phyloP scores from a whole-genome alignment of 2,888 invertebrate species.

The Encarsia formosa region DNA sequence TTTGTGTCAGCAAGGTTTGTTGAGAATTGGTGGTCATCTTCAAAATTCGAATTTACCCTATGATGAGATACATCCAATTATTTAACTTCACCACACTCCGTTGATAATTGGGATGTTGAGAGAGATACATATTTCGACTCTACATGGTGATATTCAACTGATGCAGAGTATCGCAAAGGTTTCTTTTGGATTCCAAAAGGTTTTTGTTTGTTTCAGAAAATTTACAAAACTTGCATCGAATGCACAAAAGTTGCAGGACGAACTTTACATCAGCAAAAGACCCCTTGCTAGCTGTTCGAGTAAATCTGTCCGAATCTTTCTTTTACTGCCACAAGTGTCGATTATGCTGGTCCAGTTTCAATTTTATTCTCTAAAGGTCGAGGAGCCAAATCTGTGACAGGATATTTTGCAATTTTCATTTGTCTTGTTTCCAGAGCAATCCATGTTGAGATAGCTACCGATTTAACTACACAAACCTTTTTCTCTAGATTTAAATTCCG shows the following conservation, averaged over 20 bases:
- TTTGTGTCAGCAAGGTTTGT: background rate
- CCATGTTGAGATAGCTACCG: constrained; percentile 28
- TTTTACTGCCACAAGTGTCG: constrained; percentile 27
- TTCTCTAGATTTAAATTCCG: constrained; percentile 31
- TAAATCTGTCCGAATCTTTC: constrained; percentile 23
- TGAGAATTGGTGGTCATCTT: constrained; percentile 2
- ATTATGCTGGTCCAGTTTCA: constrained; percentile 32
- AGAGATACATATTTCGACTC: background rate
- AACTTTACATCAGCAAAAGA: background rate
- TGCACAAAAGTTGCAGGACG: background rate
- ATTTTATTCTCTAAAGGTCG: constrained; percentile 25
- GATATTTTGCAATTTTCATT: constrained; percentile 33
- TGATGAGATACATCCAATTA: background rate
- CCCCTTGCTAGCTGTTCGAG: constrained; percentile 20
- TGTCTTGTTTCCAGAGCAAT: constrained; percentile 32
- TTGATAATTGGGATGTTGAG: background rate
- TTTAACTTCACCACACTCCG: background rate
- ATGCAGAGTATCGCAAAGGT: background rate
- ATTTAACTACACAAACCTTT: constrained; percentile 31
- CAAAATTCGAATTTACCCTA: background rate
- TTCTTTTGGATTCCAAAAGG: background rate
- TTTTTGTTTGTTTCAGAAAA: background rate
- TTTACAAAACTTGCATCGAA: background rate
- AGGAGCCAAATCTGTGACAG: constrained; percentile 26
- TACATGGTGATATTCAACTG: background rate